Conservation (phyloP, 2,888 invertebrate species). For the Malachius bipustulatus region DNA sequence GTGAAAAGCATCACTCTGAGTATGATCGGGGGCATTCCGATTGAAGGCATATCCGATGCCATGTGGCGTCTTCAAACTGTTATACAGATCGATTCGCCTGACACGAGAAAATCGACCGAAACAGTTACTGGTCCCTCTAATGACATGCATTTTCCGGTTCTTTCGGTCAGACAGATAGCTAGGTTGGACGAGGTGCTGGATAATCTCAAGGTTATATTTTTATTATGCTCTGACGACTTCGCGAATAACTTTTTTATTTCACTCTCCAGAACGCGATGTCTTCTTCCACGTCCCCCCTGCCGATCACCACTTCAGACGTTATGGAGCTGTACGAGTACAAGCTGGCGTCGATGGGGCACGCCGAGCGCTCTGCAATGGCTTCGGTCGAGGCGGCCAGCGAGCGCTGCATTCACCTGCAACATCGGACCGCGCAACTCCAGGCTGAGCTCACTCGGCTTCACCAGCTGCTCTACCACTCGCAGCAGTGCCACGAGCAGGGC, state of each 20-base stretch:
- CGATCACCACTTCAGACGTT: constrained; percentile 53
- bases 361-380: constrained; percentile 39
- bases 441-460: constrained; percentile 39
- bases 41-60: constrained; percentile 22
- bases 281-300: too few species aligned
- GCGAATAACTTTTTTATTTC: too few species aligned
- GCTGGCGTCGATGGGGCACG: constrained; percentile 43
- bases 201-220: constrained; percentile 23
- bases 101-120: constrained; percentile 9
- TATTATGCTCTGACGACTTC: too few species aligned
- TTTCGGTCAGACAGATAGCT: constrained; percentile 29
- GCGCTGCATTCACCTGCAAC: constrained; percentile 40
- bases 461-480: constrained; percentile 39
- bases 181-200: constrained; percentile 27
- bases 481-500: constrained; percentile 39
- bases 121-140: constrained; percentile 9
- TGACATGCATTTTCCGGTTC: constrained; percentile 23
- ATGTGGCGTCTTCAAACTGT: constrained; percentile 26
- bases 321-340: constrained; percentile 66
- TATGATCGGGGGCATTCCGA: constrained; percentile 28
- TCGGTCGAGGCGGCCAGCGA: constrained; percentile 42
- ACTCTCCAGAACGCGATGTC: neutral
- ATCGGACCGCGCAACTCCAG: constrained; percentile 38
- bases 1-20: constrained; percentile 35
- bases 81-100: constrained; percentile 13